These are phyloP conservation scores for Spilosoma lubricipeda DNA, from an alignment of 2,888 invertebrate genomes.

Conservation along the genomic window DNA sequence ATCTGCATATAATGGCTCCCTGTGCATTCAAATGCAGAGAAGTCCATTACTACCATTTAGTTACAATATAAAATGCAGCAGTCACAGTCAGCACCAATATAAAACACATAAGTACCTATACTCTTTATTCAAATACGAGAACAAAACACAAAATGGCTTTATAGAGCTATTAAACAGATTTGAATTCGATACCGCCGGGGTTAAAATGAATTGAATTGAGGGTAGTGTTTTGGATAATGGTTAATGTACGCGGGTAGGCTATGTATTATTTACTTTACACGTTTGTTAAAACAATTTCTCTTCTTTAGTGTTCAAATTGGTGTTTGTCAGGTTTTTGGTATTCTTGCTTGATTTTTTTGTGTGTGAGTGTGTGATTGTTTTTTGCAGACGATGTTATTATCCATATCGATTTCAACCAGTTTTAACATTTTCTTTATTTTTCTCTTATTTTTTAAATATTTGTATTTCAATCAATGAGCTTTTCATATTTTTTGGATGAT, in stretches of 20 bases:
- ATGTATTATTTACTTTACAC: neutral
- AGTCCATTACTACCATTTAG: neutral
- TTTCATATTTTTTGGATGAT: no score
- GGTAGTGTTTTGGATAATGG: neutral
- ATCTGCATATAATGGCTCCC: neutral
- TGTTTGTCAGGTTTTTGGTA: neutral
- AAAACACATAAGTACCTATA: neutral
- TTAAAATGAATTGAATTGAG: neutral
- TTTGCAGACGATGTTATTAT: no score
- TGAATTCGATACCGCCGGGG: neutral
- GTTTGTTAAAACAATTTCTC: neutral
- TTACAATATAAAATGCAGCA: neutral
- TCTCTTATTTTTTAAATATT: no score
- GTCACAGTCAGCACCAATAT: neutral
- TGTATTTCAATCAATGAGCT: no score
- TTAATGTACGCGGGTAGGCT: neutral
- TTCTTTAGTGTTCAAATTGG: neutral
- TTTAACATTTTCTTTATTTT: no score
- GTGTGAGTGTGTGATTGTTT: no score
- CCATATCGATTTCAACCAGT: no score
- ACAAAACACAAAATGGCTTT: conserved; percentile 3
- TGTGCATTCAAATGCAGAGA: neutral
- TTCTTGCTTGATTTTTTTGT: neutral
- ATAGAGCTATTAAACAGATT: neutral
- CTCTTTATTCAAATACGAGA: neutral